Evolutionary conservation across 2,113 vertebrate species (phyloP).

Genomic region (Melanotaenia duboulayi): DNA sequence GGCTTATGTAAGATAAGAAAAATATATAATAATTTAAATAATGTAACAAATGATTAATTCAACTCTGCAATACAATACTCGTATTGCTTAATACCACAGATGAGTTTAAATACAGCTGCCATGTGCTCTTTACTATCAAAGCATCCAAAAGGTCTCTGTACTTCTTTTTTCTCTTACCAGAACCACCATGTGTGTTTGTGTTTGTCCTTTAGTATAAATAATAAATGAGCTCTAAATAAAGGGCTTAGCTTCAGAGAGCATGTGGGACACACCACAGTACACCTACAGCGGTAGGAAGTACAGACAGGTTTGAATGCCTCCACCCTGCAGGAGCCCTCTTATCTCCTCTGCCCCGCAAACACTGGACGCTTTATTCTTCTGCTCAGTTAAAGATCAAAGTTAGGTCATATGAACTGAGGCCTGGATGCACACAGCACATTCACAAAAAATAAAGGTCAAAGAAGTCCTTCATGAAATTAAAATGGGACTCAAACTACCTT

Average conservation of each 20-base stretch:
- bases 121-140: slow-evolving; percentile 50
- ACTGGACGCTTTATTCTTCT: slow-evolving; percentile 58
- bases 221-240: slow-evolving; percentile 61
- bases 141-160: slow-evolving; percentile 51
- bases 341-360: slow-evolving; percentile 12
- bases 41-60: background rate
- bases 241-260: slow-evolving; percentile 30
- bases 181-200: slow-evolving; percentile 20
- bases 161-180: slow-evolving; percentile 12
- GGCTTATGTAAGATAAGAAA: background rate
- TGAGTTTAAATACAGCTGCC: slow-evolving; percentile 11
- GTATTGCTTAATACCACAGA: background rate
- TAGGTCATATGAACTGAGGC: slow-evolving; percentile 57
- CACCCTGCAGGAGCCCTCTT: slow-evolving; percentile 47
- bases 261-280: slow-evolving; percentile 27
- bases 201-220: slow-evolving; percentile 42
- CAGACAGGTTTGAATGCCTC: slow-evolving; percentile 55
- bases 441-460: background rate
- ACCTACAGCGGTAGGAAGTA: slow-evolving; percentile 57
- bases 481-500: background rate
- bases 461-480: background rate
- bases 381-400: slow-evolving; percentile 51
- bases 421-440: background rate
- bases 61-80: background rate
- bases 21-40: background rate